phyloP scores from a whole-genome alignment of 2,888 invertebrate genomes.

The Drepanosiphum platanoidis region DNA sequence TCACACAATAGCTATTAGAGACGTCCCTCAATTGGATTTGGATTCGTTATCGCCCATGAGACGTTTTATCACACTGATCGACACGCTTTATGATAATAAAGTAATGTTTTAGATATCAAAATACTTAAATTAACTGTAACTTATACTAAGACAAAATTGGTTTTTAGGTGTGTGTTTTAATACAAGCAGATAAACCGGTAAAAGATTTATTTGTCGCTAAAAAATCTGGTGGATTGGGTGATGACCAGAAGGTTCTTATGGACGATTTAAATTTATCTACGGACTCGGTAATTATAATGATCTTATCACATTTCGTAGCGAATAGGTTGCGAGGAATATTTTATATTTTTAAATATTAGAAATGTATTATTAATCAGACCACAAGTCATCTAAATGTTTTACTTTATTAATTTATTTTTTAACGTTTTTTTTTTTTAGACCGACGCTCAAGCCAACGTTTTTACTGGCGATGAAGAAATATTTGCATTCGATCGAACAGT shows the following conservation, averaged over 20 bases:
- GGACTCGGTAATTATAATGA: constrained; percentile 76
- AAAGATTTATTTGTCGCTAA: constrained; percentile 75
- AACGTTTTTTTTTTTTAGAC: constrained; percentile 70
- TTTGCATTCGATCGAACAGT: constrained; percentile 96
- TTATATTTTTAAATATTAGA: not conserved
- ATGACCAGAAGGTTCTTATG: constrained; percentile 89
- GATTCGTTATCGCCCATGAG: constrained; percentile 86
- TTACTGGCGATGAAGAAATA: constrained; percentile 97
- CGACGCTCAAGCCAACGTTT: constrained; percentile 85
- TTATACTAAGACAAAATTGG: constrained; percentile 62
- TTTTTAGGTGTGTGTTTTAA: constrained; percentile 78
- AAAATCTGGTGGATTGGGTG: constrained; percentile 71
- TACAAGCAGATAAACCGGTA: constrained; percentile 83
- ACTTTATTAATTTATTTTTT: not conserved
- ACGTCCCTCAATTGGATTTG: constrained; percentile 85
- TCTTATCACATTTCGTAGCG: too few species aligned
- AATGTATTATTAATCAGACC: not conserved
- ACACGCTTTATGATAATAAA: constrained; percentile 94
- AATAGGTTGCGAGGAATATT: too few species aligned
- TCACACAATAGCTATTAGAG: constrained; percentile 91
- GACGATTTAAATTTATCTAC: constrained; percentile 90
- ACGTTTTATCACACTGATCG: constrained; percentile 95
- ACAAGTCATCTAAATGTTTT: too few species aligned
- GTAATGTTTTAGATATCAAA: constrained; percentile 69
- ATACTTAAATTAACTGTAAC: constrained; percentile 13